Percentiles rank a stretch among this genome's conserved stretches.
These are phyloP conservation scores for Lydus trimaculatus DNA, from an alignment of 2,888 invertebrate species.

Conservation along the genomic window DNA sequence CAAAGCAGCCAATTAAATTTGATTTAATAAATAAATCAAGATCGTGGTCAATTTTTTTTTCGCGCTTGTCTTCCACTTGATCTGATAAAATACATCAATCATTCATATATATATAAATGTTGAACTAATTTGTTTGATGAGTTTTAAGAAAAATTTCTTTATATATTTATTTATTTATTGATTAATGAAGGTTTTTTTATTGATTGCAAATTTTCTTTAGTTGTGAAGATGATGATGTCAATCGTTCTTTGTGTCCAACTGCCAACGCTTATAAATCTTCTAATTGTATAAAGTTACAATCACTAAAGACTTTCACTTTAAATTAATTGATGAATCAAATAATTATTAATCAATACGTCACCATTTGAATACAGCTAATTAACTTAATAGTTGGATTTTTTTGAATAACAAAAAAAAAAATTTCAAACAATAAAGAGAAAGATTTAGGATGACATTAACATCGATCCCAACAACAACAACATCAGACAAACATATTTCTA, in stretches of 20 bases:
- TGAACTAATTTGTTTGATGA: constrained; percentile 31
- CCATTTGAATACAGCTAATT: neutral
- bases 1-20: constrained; percentile 55
- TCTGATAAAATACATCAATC: constrained; percentile 29
- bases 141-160: constrained; percentile 23
- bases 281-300: constrained; percentile 7
- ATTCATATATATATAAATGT: constrained; percentile 17
- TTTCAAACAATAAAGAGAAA: neutral
- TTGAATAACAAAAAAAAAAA: neutral
- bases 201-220: constrained; percentile 19
- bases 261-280: constrained; percentile 6
- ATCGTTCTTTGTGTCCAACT: constrained; percentile 10
- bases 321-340: constrained; percentile 15
- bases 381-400: neutral
- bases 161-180: constrained; percentile 21
- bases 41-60: constrained; percentile 18
- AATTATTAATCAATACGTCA: constrained; percentile 12
- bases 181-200: constrained; percentile 24
- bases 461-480: constrained; percentile 9
- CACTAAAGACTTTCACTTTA: constrained; percentile 14
- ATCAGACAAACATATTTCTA: constrained; percentile 3
- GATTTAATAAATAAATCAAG: constrained; percentile 51
- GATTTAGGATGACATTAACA: constrained; percentile 10
- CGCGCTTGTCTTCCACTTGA: neutral
- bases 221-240: constrained; percentile 14